Evolutionary conservation across 2,888 invertebrate genomes (phyloP).

Genomic region (Scaptomyza polygonia): DNA sequence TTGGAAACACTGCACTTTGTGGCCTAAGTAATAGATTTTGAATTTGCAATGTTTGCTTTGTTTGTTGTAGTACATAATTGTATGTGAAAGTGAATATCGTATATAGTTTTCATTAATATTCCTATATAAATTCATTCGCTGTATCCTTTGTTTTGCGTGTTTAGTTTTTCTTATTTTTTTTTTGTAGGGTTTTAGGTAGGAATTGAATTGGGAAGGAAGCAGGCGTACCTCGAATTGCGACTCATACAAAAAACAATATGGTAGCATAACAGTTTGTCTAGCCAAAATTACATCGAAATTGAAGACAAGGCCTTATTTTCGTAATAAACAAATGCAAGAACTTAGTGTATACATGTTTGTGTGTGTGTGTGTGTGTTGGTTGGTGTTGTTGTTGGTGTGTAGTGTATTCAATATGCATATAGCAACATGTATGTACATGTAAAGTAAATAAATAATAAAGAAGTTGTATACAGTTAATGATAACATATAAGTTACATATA

Average conservation of each 20-base stretch:
- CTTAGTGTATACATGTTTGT: slow-evolving; percentile 28
- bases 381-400: slow-evolving; percentile 32
- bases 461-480: slow-evolving; percentile 54
- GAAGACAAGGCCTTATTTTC: slow-evolving; percentile 15
- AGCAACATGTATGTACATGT: slow-evolving; percentile 66
- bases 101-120: slow-evolving; percentile 70
- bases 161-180: slow-evolving; percentile 14
- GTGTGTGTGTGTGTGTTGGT: slow-evolving; percentile 6
- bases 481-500: slow-evolving; percentile 36
- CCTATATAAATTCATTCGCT: slow-evolving; percentile 78
- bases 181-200: neutral
- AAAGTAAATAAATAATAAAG: slow-evolving; percentile 60
- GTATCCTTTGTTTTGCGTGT: slow-evolving; percentile 44
- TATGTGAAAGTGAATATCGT: slow-evolving; percentile 55
- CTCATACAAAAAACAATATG: slow-evolving; percentile 2
- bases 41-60: slow-evolving; percentile 19
- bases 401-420: slow-evolving; percentile 53
- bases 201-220: neutral
- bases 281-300: slow-evolving; percentile 20
- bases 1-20: slow-evolving; percentile 44
- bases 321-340: slow-evolving; percentile 53
- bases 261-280: neutral
- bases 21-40: slow-evolving; percentile 32
- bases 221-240: neutral
- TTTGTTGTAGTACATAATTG: slow-evolving; percentile 33